phyloP scores from a whole-genome alignment of 2,113 vertebrate species.

The Pterophyllum scalare region DNA sequence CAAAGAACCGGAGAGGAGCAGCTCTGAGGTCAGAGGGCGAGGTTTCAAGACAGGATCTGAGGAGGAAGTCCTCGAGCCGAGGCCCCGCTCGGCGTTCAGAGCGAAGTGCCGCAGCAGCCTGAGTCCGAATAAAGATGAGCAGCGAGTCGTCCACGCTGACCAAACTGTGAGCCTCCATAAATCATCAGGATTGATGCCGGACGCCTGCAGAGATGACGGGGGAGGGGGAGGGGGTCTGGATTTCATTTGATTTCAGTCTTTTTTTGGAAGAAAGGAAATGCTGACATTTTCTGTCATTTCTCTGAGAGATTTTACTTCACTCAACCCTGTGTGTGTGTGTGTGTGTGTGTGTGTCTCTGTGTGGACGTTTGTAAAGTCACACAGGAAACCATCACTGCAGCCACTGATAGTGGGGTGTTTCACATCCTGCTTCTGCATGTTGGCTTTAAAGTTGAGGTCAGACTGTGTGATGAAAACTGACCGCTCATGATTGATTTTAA shows the following conservation, averaged over 20 bases:
- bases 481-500: too few relatives aligned
- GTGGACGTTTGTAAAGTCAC: too few relatives aligned
- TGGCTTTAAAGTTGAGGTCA: too few relatives aligned
- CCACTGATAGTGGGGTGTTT: too few relatives aligned
- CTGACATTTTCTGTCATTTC: background rate
- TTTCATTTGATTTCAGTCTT: background rate
- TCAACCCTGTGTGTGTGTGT: background rate
- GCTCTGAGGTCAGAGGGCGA: background rate
- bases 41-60: background rate
- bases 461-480: too few relatives aligned
- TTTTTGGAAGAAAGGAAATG: background rate
- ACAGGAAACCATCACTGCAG: too few relatives aligned
- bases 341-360: too few relatives aligned
- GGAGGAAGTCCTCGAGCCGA: background rate
- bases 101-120: background rate
- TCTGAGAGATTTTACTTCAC: background rate
- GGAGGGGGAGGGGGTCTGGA: background rate
- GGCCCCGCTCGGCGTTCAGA: too few relatives aligned
- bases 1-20: background rate
- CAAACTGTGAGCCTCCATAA: conserved; percentile 44
- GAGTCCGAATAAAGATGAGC: conserved; percentile 17
- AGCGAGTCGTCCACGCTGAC: background rate
- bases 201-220: conserved; percentile 12
- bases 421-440: too few relatives aligned
- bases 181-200: conserved; percentile 37